Evolutionary conservation across 2,888 invertebrate genomes (phyloP).

Genomic region (Hemistola chrysoprasaria): DNA sequence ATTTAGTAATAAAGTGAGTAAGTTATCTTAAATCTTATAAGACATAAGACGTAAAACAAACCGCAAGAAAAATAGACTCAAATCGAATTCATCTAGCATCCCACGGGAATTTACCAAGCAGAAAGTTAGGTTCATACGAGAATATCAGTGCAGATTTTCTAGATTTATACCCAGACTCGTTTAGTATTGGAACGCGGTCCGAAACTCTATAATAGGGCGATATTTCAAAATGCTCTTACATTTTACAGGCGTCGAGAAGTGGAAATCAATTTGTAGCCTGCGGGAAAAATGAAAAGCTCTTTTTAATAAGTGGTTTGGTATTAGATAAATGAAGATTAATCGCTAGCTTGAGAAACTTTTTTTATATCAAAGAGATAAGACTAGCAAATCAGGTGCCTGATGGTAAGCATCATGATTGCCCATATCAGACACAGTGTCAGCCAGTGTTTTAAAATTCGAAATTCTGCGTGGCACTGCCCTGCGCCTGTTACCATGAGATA

Average conservation of each 20-base stretch:
- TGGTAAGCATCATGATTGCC: too few species aligned
- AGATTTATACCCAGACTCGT: constrained; percentile 9
- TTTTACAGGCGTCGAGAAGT: constrained; percentile 18
- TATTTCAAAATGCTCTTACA: constrained; percentile 19
- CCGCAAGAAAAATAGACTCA: too few species aligned
- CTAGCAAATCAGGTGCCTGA: too few species aligned
- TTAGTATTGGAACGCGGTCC: constrained; percentile 16
- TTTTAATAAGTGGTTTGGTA: constrained; percentile 17
- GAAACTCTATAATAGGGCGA: constrained; percentile 17
- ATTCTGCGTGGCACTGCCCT: too few species aligned
- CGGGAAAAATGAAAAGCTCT: constrained; percentile 15
- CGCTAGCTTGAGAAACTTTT: background rate
- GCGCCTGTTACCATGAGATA: too few species aligned
- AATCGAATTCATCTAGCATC: background rate
- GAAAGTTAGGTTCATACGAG: constrained; percentile 4
- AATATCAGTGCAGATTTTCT: constrained; percentile 8
- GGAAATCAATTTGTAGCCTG: constrained; percentile 19
- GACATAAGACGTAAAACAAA: too few species aligned
- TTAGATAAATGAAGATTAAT: constrained; percentile 9
- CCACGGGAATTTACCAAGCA: background rate
- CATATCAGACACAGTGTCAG: too few species aligned
- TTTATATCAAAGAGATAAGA: too few species aligned
- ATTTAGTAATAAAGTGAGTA: too few species aligned
- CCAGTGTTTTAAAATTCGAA: too few species aligned
- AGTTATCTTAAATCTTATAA: too few species aligned